phyloP scores from a whole-genome alignment of 2,797 vertebrate species.

The Oryzias sinensis region DNA sequence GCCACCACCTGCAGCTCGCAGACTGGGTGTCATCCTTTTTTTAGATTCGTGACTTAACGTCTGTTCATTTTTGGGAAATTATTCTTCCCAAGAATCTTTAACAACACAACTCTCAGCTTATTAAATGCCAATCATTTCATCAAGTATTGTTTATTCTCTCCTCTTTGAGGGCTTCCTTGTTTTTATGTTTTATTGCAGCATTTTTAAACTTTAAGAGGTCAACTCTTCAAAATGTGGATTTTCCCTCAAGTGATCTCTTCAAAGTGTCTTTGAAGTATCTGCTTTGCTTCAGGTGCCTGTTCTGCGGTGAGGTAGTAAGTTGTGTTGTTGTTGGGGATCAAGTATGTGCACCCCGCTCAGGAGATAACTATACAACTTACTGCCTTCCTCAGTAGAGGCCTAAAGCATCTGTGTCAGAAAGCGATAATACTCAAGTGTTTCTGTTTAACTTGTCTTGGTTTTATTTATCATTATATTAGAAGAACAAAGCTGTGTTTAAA shows the following conservation, averaged over 20 bases:
- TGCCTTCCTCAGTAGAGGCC: conserved; percentile 85
- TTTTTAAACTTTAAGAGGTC: too few relatives aligned
- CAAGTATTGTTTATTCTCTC: too few relatives aligned
- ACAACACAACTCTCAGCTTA: not conserved
- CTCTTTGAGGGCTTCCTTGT: too few relatives aligned
- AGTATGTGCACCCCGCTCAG: conserved; percentile 83
- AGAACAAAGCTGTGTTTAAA: not conserved
- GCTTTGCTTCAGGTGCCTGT: conserved; percentile 43
- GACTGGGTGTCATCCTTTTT: too few relatives aligned
- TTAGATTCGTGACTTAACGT: too few relatives aligned
- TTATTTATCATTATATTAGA: not conserved
- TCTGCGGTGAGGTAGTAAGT: conserved; percentile 95
- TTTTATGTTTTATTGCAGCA: too few relatives aligned
- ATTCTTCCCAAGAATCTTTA: too few relatives aligned
- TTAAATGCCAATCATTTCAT: too few relatives aligned
- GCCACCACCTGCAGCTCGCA: too few relatives aligned
- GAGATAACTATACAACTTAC: conserved; percentile 99
- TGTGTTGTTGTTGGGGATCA: conserved; percentile 96
- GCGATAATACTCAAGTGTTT: not conserved
- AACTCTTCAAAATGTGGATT: not conserved
- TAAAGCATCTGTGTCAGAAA: conserved; percentile 20
- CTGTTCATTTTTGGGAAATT: too few relatives aligned
- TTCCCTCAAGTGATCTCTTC: not conserved
- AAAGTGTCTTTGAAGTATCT: too few relatives aligned
- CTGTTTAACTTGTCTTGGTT: not conserved